Evolutionary conservation across 2,888 invertebrate species (phyloP), one percentile per base, ranked within the genome.

Genomic region (Drosophila koepferae): DNA sequence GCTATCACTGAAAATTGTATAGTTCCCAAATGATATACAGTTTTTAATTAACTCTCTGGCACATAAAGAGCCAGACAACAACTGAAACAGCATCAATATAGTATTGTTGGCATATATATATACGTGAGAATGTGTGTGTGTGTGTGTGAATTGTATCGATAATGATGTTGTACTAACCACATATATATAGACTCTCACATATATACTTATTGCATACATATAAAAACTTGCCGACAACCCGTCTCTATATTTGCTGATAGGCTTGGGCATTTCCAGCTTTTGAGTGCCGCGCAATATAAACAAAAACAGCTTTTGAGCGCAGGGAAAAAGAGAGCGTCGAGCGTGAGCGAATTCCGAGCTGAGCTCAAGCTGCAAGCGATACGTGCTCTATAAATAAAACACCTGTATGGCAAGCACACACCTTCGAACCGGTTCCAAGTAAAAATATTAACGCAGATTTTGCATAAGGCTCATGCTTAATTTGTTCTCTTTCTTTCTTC

Each of bases 211-310:
- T 54, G 40, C 18, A 23, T 28, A 14, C 56, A 8, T 70, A 49
- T 67, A 20, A 55, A 60, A 53, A 46, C 61, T 44, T 59, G 65
- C 63, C 61, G 63, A 62, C 62, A 77, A 66, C 61, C 60, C 44
- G 66, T 65, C 54, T 67, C 58, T 70, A 63, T 73, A 73, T 72
- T 71, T 70, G 74, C 75, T 83, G 73, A 88, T 78, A 80, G 73
- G 60, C 69, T 77, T 82, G 80, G 86, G 88, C 62, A 86, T 83
- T 86, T 86, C 86, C 88, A 86, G 86, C 88, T 86, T 86, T 83
- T 73, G 66, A 76, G 73, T 73, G 55, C 38, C 43, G 48, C 54
- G 59, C 43, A 71, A 62, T 63, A 74, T 74, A 63, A 80, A 70
- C 74, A 65, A 55, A 55, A 80, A 69, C 56, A 72, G 53, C 72